These are phyloP conservation scores for Trinorchestia longiramus DNA, from an alignment of 1,140 invertebrate genomes.

Conservation along the genomic window DNA sequence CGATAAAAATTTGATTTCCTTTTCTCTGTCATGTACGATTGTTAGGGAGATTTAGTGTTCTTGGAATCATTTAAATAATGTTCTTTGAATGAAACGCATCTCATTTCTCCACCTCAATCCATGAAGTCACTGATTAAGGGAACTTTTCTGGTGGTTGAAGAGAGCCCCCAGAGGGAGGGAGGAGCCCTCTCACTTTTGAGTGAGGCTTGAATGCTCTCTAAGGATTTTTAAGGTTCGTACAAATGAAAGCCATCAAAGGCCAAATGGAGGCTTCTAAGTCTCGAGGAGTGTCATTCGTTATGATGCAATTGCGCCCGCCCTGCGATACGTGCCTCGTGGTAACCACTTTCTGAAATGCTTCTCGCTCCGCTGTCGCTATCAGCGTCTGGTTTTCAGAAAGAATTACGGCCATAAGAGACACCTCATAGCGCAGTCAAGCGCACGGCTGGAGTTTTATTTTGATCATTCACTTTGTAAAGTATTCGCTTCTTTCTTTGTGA, in stretches of 20 bases:
- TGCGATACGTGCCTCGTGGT: neutral
- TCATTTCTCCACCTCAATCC: neutral
- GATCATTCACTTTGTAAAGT: neutral
- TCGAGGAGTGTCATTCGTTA: constrained; percentile 39
- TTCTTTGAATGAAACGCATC: neutral
- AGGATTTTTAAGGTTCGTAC: constrained; percentile 8
- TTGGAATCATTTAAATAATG: neutral
- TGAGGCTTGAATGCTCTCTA: neutral
- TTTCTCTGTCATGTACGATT: neutral
- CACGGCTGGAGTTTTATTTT: neutral
- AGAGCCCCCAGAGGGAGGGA: neutral
- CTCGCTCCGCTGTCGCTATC: neutral
- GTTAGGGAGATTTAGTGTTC: neutral
- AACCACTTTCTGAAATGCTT: neutral
- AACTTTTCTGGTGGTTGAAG: neutral
- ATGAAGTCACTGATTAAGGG: neutral
- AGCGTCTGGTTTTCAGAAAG: neutral
- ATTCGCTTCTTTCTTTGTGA: neutral
- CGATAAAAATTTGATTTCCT: too few species aligned
- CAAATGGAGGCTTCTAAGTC: constrained; percentile 18
- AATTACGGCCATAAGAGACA: neutral
- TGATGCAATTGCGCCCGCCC: constrained; percentile 28
- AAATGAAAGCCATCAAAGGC: constrained; percentile 33
- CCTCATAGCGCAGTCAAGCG: neutral
- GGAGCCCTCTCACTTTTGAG: neutral